phyloP scores from a whole-genome alignment of 2,113 vertebrate genomes.

The Jaculus jaculus region DNA sequence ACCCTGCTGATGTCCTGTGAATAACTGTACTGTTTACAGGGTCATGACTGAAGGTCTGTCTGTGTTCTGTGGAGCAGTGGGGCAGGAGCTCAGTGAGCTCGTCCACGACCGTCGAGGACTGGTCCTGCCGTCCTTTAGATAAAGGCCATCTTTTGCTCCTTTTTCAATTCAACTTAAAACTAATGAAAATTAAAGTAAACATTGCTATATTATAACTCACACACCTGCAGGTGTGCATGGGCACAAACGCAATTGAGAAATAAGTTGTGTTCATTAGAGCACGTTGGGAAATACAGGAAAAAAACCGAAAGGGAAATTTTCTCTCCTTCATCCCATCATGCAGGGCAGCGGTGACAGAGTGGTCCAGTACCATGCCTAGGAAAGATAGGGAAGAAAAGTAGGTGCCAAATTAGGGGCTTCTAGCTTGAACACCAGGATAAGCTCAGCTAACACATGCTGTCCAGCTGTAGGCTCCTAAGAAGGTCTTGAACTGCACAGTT shows the following conservation, averaged over 20 bases:
- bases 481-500: background rate
- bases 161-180: constrained; percentile 8
- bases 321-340: background rate
- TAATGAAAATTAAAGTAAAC: background rate
- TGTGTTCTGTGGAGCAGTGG: background rate
- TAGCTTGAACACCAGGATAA: background rate
- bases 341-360: background rate
- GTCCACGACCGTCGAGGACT: background rate
- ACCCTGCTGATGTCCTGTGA: too few relatives aligned
- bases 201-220: background rate
- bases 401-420: background rate
- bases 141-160: background rate
- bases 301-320: background rate
- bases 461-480: background rate
- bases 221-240: rapidly evolving
- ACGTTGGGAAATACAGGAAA: background rate
- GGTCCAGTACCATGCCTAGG: too few relatives aligned
- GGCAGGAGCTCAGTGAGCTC: too few relatives aligned
- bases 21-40: background rate
- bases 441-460: background rate
- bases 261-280: background rate
- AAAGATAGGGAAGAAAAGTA: background rate
- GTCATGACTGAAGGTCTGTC: background rate
- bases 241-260: background rate
- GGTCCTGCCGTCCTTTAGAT: background rate